Evolutionary conservation across 2,113 vertebrate species (phyloP).

Genomic region (Alosa alosa): DNA sequence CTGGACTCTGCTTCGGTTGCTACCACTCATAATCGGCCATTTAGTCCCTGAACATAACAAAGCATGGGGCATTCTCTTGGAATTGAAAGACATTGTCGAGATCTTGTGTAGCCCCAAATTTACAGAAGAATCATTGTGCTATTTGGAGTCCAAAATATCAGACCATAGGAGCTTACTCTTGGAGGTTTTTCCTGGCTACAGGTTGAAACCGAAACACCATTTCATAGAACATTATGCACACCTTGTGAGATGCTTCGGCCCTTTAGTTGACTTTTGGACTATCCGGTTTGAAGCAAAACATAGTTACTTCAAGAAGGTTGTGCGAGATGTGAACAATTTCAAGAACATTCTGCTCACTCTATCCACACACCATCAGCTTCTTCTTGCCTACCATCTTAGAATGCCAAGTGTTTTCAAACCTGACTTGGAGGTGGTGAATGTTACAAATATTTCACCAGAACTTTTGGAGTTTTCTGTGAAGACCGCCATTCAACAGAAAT

Average conservation of each 20-base stretch:
- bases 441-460: no score
- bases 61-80: constrained; percentile 24
- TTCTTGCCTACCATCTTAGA: background rate
- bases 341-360: constrained; percentile 17
- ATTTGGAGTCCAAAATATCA: no score
- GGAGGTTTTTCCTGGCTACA: background rate
- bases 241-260: background rate
- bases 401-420: background rate
- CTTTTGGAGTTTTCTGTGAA: no score
- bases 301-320: background rate
- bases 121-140: background rate
- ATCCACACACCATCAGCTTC: constrained; percentile 6
- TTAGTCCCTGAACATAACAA: constrained; percentile 25
- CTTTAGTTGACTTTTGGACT: constrained; percentile 9
- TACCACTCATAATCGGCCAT: constrained; percentile 29
- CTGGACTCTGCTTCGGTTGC: constrained; percentile 24
- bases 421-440: no score
- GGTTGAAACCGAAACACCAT: background rate
- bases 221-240: constrained; percentile 19
- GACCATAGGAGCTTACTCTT: no score
- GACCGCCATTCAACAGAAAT: no score
- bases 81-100: constrained; percentile 25
- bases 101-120: background rate
- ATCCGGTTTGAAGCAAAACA: background rate
- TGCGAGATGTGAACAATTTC: background rate